Percentiles rank a stretch among this genome's conserved stretches.
phyloP scores from a whole-genome alignment of 1,140 invertebrate species.

The Harpegnathos saltator region DNA sequence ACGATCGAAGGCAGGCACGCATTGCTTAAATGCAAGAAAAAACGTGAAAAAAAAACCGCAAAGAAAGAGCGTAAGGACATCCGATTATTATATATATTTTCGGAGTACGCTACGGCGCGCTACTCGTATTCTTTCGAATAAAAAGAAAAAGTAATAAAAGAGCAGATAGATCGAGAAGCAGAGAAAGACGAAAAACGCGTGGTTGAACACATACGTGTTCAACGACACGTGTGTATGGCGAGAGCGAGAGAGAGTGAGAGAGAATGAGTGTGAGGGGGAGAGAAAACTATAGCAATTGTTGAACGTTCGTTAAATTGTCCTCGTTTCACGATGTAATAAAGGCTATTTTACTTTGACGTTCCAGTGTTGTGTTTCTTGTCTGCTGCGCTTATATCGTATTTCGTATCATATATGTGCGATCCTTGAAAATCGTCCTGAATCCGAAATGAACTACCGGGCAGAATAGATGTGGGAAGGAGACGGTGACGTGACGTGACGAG shows the following conservation, averaged over 20 bases:
- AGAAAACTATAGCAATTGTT: conserved; percentile 77
- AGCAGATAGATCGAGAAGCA: conserved; percentile 4
- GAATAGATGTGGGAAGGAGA: too few relatives aligned
- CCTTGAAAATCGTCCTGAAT: too few relatives aligned
- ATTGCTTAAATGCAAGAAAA: conserved; percentile 17
- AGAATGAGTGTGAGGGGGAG: conserved; percentile 40
- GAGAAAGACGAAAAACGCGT: conserved; percentile 27
- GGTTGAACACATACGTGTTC: conserved; percentile 34
- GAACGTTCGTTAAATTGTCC: conserved; percentile 78
- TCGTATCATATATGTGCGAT: too few relatives aligned
- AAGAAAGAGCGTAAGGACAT: conserved; percentile 9
- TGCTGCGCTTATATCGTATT: too few relatives aligned
- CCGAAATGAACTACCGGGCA: too few relatives aligned
- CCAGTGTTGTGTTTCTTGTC: conserved; percentile 43
- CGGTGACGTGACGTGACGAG: too few relatives aligned
- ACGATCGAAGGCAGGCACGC: conserved; percentile 15
- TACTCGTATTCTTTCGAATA: conserved; percentile 58
- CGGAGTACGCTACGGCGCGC: conserved; percentile 45
- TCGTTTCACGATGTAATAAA: conserved; percentile 79
- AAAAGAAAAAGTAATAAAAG: conserved; percentile 49
- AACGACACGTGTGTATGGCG: conserved; percentile 12
- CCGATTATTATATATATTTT: conserved; percentile 68
- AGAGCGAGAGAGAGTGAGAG: conserved; percentile 25
- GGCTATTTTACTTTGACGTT: conserved; percentile 77
- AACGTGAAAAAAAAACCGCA: too few relatives aligned